Base-by-base conservation (phyloP, 2,797 vertebrate species). In the Phrynocephalus forsythii region DNA sequence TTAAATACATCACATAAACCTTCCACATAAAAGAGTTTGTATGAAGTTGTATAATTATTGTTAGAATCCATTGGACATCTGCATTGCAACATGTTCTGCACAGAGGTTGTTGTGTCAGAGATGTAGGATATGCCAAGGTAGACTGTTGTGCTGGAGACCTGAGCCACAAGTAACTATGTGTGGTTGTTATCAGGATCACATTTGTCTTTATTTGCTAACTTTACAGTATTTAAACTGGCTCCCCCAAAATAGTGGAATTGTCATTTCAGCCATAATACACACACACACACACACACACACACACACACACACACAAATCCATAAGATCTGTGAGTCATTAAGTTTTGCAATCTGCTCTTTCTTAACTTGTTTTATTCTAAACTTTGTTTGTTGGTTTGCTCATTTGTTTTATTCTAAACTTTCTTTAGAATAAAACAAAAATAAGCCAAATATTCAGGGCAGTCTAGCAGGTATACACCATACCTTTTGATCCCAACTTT, bases 201-300 rank as follows among this genome's bases (percentile, higher is more conserved):
- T 84, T 88, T 92, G 60, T 50, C 15, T 60, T 50, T 82, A 33
- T 82, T 76, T 24, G 63, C 28, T 44, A 38, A 6, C 1, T 50
- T 67, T 68, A 30, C 48, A 48, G 30, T n/a, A 20, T 16, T 66
- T 33, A 48, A 73, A 63, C 30, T 44, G 20, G n/a, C 52, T 38
- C 30, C 30, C 15, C 82, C 28, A 76, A 77, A 83, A 69, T 28
- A 56, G 18, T 18, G 50, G 52, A 38, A 38, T 22, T 24, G 11
- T 67, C 22, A 7, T 76, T 3, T 76, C n/a, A 82, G 7, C 30
- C 5, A 71, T 79, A 26, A 79, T 33, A 15, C 6, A 71, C 13
- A 16, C n/a, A 44, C 28, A 52, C 72, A 56, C 1, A 33, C n/a
- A n/a, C n/a, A n/a, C n/a, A n/a, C n/a, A n/a, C 13, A 16, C n/a